Base-by-base conservation (phyloP, 2,113 vertebrate species). In the Athene noctua region DNA sequence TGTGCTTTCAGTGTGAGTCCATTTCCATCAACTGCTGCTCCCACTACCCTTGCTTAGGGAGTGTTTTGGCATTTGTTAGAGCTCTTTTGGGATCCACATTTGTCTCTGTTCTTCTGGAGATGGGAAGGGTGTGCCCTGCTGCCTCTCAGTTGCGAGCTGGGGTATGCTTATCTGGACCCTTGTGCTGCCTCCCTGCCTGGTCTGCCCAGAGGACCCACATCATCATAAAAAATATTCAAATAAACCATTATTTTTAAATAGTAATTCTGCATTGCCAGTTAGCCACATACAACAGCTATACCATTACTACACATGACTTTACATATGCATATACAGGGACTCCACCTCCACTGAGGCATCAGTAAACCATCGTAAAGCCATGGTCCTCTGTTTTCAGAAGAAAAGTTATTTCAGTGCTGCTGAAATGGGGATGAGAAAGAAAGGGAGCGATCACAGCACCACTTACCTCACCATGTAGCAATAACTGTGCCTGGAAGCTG, bases 321-420 rank as follows among this genome's bases (percentile, higher is more conserved):
- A 17, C 16, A 32, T 14, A 30, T 0, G 3, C 8, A 21, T 22
- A 27, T 19, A 36, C 5, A 85, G 42, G 2, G 7, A 51, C 57
- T 18, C 15, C 36, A 92, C 13, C 44, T 82, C 66, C 34, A 66
- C 30, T 3, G 12, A 71, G 40, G 30, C 13, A 72, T 44, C 62
- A 57, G 13, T 42, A 59, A 51, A 70, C 21, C 32, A 26, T 10
- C 17, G 25, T 19, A 65, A 84, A 81, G 11, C 34, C 42, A 49
- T 3, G 51, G 47, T 51, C 13, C 44, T 62, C 65, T 52, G n/a
- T 74, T 81, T 87, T 67, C 42, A 63, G 55, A 1, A 13, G 38
- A 54, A 73, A 32, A 54, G 14, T 66, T 34, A 49, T 49, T 83
- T 89, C 25, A 54, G 8, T 71, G 13, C 38, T 47, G 13, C 66